A percentile compares a stretch with the other conserved stretches of the same genome.
phyloP scores from a whole-genome alignment of 2,797 vertebrate genomes.

The Cirrhinus mrigala region DNA sequence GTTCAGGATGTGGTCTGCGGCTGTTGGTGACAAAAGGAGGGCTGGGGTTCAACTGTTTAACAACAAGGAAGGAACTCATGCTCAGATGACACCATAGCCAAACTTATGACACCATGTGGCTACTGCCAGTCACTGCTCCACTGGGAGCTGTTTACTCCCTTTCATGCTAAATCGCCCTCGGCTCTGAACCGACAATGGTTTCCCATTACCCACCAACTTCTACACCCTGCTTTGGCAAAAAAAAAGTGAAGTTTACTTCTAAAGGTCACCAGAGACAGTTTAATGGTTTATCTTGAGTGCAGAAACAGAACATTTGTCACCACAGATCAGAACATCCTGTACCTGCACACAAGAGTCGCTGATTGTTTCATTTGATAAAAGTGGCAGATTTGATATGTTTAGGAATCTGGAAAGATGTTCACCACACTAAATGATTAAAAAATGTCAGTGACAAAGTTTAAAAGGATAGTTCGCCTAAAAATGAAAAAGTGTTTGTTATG shows the following conservation, averaged over 20 bases:
- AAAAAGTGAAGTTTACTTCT: neutral
- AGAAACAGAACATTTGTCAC: slow-evolving; percentile 1
- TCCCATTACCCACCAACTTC: slow-evolving; percentile 13
- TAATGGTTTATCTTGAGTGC: slow-evolving; percentile 6
- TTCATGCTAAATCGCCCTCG: slow-evolving; percentile 21
- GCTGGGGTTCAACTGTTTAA: slow-evolving; percentile 22
- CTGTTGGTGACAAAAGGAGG: slow-evolving; percentile 22
- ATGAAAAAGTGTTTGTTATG: no score
- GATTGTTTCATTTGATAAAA: neutral
- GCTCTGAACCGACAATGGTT: slow-evolving; percentile 7
- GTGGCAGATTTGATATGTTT: neutral
- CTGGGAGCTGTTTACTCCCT: slow-evolving; percentile 35
- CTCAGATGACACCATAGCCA: slow-evolving; percentile 55
- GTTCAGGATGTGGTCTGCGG: slow-evolving; percentile 43
- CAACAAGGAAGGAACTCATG: slow-evolving; percentile 5
- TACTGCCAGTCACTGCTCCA: slow-evolving; percentile 58
- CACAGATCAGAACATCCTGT: slow-evolving; percentile 10
- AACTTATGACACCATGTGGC: slow-evolving; percentile 70
- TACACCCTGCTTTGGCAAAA: neutral
- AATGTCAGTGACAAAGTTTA: no score
- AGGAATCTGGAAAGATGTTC: neutral
- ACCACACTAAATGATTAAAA: neutral
- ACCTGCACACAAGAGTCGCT: neutral
- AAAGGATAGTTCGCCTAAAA: no score
- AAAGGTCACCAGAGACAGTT: slow-evolving; percentile 12